Conservation (phyloP, 2,113 vertebrate genomes). For the Zeus faber region DNA sequence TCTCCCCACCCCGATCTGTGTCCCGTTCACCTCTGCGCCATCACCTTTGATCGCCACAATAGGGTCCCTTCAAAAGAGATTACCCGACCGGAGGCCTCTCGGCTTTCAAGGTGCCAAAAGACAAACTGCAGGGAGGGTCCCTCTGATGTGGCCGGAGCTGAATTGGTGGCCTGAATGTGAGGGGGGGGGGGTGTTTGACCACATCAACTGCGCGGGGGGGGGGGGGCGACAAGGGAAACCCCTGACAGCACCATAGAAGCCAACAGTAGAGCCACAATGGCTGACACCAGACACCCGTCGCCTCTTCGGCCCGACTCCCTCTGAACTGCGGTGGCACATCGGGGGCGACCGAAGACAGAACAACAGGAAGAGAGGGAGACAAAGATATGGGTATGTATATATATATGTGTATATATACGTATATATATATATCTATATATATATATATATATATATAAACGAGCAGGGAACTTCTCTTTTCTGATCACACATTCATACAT, state of each 20-base stretch:
- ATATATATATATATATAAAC: conserved; percentile 47
- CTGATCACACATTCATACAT: conserved; percentile 61
- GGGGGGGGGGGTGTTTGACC: no score
- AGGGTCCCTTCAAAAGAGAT: conserved; percentile 47
- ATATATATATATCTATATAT: no score
- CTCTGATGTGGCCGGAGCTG: conserved; percentile 45
- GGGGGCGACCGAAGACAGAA: conserved; percentile 32
- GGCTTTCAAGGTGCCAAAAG: conserved; percentile 48
- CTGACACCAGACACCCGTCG: conserved; percentile 43
- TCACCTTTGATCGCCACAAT: conserved; percentile 51
- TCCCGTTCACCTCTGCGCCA: conserved; percentile 5
- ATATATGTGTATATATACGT: no score
- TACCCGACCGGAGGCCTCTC: conserved; percentile 31
- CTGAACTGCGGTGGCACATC: conserved; percentile 21
- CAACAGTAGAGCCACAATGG: conserved; percentile 44
- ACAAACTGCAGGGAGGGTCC: conserved; percentile 35
- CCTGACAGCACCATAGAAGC: conserved; percentile 38
- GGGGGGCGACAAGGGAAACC: conserved; percentile 2
- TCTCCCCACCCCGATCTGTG: background rate
- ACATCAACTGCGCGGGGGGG: background rate
- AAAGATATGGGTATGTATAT: conserved; percentile 40
- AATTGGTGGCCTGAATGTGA: no score
- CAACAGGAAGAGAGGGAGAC: conserved; percentile 43
- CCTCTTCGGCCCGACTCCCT: conserved; percentile 17
- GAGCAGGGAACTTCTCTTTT: conserved; percentile 38